A percentile compares a stretch with the other conserved stretches of the same genome.
phyloP scores from a whole-genome alignment of 2,888 invertebrate genomes.

The Portevinia maculata region DNA sequence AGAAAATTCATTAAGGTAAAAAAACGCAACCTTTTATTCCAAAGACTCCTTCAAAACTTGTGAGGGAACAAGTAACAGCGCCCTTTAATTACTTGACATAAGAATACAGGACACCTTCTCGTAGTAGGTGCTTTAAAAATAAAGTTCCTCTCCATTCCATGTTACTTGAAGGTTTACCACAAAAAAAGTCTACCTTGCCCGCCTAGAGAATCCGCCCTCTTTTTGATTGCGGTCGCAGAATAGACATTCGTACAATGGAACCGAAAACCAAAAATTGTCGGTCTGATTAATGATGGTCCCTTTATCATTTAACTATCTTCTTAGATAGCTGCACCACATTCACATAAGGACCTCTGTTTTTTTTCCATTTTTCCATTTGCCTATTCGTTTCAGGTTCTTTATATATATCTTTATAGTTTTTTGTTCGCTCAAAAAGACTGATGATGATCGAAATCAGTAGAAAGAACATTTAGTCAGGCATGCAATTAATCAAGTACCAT shows the following conservation, averaged over 20 bases:
- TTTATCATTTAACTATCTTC: slow-evolving; percentile 71
- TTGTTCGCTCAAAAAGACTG: slow-evolving; percentile 58
- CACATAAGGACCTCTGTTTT: slow-evolving; percentile 42
- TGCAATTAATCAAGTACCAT: slow-evolving; percentile 73
- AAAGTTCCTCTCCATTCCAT: too few species aligned
- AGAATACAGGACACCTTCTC: too few species aligned
- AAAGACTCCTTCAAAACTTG: too few species aligned
- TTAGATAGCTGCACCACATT: slow-evolving; percentile 52
- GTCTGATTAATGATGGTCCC: slow-evolving; percentile 72
- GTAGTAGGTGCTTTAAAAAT: too few species aligned
- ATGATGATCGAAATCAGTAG: slow-evolving; percentile 73
- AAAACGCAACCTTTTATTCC: too few species aligned
- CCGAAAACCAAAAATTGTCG: slow-evolving; percentile 69
- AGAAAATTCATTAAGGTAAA: too few species aligned
- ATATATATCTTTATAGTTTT: slow-evolving; percentile 4
- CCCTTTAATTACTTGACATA: too few species aligned
- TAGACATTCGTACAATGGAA: slow-evolving; percentile 52
- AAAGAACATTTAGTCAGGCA: slow-evolving; percentile 73
- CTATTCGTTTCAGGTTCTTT: slow-evolving; percentile 35
- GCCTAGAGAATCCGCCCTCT: slow-evolving; percentile 25
- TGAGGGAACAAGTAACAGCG: too few species aligned
- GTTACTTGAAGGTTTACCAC: not conserved
- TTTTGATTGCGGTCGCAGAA: slow-evolving; percentile 54
- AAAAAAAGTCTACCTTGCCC: slow-evolving; percentile 16
- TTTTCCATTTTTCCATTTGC: slow-evolving; percentile 35